Percentiles rank a stretch among this genome's conserved stretches.
phyloP scores from a whole-genome alignment of 1,140 invertebrate genomes.

The Apis cerana region DNA sequence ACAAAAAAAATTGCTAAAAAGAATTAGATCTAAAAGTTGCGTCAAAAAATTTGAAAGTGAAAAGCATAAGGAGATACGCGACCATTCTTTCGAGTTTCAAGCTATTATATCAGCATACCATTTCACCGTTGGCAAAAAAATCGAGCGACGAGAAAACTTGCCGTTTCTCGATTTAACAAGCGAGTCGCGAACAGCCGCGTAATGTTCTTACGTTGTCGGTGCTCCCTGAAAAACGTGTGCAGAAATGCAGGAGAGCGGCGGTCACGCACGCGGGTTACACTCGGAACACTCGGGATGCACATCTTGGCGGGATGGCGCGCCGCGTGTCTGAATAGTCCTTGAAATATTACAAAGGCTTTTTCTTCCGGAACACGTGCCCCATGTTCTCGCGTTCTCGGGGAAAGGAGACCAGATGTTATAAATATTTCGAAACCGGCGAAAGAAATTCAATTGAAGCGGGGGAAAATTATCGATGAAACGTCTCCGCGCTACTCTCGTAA shows the following conservation, averaged over 20 bases:
- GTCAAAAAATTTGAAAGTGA: too few relatives aligned
- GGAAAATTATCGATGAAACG: background rate
- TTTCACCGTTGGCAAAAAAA: too few relatives aligned
- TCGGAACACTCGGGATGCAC: conserved; percentile 26
- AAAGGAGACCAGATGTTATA: conserved; percentile 19
- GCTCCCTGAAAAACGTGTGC: conserved; percentile 5
- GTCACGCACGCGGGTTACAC: conserved; percentile 36
- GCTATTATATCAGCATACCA: background rate
- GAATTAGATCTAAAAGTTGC: too few relatives aligned
- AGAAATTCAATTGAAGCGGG: background rate
- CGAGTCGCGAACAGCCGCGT: background rate
- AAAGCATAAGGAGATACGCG: background rate
- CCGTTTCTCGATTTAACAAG: background rate
- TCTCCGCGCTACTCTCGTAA: too few relatives aligned
- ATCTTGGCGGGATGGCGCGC: conserved; percentile 31
- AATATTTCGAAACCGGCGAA: background rate
- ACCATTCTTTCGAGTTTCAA: background rate
- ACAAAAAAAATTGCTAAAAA: too few relatives aligned
- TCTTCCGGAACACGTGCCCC: conserved; percentile 26
- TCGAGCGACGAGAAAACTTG: background rate
- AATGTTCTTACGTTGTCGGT: conserved; percentile 20
- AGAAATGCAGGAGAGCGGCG: conserved; percentile 17
- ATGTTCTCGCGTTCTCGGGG: conserved; percentile 33
- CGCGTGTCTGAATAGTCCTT: conserved; percentile 57
- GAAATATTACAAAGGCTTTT: conserved; percentile 61